These are phyloP conservation scores for Chrysolophus pictus DNA, from an alignment of 2,797 vertebrate species.

Conservation along the genomic window DNA sequence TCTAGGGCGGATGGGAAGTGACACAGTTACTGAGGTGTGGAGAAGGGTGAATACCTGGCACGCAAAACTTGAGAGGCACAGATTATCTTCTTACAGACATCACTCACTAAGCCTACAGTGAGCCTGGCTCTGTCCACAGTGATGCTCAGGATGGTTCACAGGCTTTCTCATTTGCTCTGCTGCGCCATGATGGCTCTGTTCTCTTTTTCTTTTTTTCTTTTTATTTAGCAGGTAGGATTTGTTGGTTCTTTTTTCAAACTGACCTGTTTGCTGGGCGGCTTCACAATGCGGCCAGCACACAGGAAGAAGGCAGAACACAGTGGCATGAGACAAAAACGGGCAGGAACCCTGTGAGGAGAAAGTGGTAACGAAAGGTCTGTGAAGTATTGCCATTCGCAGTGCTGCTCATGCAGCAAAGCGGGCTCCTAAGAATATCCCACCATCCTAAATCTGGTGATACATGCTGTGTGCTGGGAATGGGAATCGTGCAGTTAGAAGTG, in stretches of 20 bases:
- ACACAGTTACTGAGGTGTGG: background rate
- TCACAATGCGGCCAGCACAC: background rate
- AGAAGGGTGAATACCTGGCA: background rate
- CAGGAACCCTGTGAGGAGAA: background rate
- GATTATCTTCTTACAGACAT: background rate
- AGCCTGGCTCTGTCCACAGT: background rate
- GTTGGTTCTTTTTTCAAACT: background rate
- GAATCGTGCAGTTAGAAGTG: background rate
- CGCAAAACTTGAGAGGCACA: background rate
- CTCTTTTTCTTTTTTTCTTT: background rate
- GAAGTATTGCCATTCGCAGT: background rate
- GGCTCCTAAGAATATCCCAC: background rate
- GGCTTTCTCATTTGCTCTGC: background rate
- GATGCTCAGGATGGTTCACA: background rate
- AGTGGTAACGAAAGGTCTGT: background rate
- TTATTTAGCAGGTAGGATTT: background rate
- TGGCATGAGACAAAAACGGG: background rate
- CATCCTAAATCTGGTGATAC: background rate
- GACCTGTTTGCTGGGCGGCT: background rate
- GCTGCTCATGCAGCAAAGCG: background rate
- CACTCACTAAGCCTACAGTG: background rate
- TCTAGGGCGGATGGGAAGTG: background rate
- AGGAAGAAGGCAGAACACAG: background rate
- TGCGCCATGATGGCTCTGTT: background rate
- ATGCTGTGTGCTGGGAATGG: background rate